Conservation (phyloP, 2,888 invertebrate species). For the Drosophila stalkeri region DNA sequence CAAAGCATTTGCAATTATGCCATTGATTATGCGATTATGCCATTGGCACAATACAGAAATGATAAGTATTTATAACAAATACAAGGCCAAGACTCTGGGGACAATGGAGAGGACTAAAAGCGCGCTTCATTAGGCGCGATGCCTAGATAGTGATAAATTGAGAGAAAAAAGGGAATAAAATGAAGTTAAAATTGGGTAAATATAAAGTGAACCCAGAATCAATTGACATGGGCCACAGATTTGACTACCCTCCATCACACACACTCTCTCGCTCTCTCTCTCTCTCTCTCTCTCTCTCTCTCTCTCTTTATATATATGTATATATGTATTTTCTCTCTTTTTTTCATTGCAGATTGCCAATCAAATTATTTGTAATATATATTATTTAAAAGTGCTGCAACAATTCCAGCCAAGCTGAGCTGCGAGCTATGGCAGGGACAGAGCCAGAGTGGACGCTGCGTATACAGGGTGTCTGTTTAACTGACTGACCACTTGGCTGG, state of each 20-base stretch:
- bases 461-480: constrained; percentile 21
- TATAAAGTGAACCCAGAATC: not conserved
- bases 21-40: constrained; percentile 63
- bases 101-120: constrained; percentile 35
- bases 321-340: constrained; percentile 3
- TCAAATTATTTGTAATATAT: constrained; percentile 75
- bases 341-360: constrained; percentile 63
- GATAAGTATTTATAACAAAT: constrained; percentile 5
- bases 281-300: not conserved
- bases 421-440: constrained; percentile 9
- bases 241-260: not conserved
- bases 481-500: not conserved
- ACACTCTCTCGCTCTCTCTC: not conserved
- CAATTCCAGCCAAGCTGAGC: constrained; percentile 10
- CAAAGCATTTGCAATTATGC: constrained; percentile 64
- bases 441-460: constrained; percentile 12
- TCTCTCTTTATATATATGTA: not conserved
- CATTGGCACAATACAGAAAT: not conserved
- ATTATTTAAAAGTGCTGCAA: constrained; percentile 69
- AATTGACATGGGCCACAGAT: not conserved
- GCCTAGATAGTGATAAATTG: not conserved
- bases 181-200: not conserved
- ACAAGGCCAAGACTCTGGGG: constrained; percentile 44
- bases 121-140: constrained; percentile 41
- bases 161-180: not conserved